Evolutionary conservation across 2,888 invertebrate species (phyloP), one percentile per base, ranked within the genome.

Genomic region (Agrochola circellaris): DNA sequence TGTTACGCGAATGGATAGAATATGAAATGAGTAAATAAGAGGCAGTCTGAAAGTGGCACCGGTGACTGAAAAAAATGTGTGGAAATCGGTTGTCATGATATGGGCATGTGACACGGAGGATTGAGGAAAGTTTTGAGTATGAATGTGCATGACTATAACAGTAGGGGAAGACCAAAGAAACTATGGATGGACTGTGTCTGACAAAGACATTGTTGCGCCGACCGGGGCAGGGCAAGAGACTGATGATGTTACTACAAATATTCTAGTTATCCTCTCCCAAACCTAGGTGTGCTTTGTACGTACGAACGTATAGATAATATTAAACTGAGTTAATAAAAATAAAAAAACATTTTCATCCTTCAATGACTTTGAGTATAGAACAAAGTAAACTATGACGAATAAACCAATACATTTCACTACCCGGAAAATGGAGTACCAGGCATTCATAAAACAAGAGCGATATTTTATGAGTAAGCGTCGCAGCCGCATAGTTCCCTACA

Each of bases 391-490:
- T 60, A 68, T 64, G 64, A 68, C 51, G 26, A 82, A 61, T 51
- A 48, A 67, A 82, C 56, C 26, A 61, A 77, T 56, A 68, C 38
- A 70, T 83, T 83, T 83, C 60, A 42, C 56, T 77, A 77, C 48
- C 26, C 66, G 69, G 65, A 83, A 80, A 75, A 83, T 75, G n/a
- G 26, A 67, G 70, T 81, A 73, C 62, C 23, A 74, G 70, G 73
- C 62, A 64, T 61, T 68, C 64, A 85, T 84, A 62, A 68, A 83
- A 68, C 61, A 51, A 69, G n/a, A 54, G 79, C 78, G 38, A 56
- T 83, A 69, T 38, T 34, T 17, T 23, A 83, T 83, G 83, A 81
- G 78, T 83, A 81, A 81, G 54, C 69, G 13, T 26, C 23, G 26
- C 34, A 23, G 45, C 20, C 34, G 23, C 34, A 66, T 65, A 72